Evolutionary conservation across 2,113 vertebrate genomes (phyloP).

Genomic region (Gymnarchus niloticus): DNA sequence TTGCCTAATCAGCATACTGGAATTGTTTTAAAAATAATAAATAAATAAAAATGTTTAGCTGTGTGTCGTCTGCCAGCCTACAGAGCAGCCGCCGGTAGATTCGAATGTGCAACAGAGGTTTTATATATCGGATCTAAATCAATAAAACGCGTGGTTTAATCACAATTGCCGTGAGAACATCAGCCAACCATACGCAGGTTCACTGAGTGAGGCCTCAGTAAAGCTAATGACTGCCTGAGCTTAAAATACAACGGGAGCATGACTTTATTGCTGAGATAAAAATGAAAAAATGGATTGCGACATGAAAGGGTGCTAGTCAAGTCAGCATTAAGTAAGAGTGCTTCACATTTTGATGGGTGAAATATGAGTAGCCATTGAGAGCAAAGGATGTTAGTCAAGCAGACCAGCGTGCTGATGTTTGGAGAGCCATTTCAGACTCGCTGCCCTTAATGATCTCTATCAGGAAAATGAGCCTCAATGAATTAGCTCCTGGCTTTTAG

Average conservation of each 20-base stretch:
- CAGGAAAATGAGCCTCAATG: not conserved
- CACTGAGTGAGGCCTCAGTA: not conserved
- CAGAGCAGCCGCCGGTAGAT: not conserved
- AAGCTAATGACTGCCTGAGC: not conserved
- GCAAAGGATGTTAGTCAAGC: not conserved
- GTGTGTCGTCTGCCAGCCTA: not conserved
- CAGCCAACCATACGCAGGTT: not conserved
- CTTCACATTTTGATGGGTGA: constrained; percentile 6
- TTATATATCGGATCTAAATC: not conserved
- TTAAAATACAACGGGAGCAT: constrained; percentile 10
- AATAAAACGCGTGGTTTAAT: not conserved
- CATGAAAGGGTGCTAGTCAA: constrained; percentile 30
- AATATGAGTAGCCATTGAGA: not conserved
- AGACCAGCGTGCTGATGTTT: not conserved
- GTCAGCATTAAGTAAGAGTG: constrained; percentile 15
- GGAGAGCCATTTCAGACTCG: not conserved
- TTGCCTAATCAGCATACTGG: not conserved
- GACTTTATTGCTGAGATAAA: constrained; percentile 3
- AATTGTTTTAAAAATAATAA: not conserved
- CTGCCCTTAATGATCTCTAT: constrained; percentile 12
- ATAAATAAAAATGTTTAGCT: not conserved
- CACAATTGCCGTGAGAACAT: not conserved
- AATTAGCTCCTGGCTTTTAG: constrained; percentile 18
- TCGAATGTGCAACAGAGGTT: not conserved
- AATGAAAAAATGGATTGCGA: constrained; percentile 21